phyloP scores from a whole-genome alignment of 2,797 vertebrate species.

The Sitta carolinensis region DNA sequence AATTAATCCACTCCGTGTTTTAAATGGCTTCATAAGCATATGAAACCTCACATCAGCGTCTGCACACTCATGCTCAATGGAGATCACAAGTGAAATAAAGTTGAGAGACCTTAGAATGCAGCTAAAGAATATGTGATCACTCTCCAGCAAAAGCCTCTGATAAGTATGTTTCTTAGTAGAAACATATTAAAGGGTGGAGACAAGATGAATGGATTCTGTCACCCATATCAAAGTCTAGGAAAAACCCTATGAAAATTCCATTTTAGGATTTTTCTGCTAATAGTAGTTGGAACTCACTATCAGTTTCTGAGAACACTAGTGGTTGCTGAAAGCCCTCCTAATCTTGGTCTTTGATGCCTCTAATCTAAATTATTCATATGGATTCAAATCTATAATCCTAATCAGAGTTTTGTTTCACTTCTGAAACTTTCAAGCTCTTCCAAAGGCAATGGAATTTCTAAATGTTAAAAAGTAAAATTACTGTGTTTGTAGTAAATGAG shows the following conservation, averaged over 20 bases:
- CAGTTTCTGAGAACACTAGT: background rate
- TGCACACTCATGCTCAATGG: background rate
- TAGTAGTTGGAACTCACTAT: background rate
- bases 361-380: background rate
- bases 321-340: background rate
- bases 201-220: background rate
- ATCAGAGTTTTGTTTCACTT: background rate
- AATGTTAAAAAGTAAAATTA: background rate
- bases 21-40: background rate
- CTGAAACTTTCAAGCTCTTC: background rate
- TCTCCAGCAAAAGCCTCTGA: background rate
- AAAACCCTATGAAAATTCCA: background rate
- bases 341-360: background rate
- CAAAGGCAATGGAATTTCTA: background rate
- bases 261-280: background rate
- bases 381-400: background rate
- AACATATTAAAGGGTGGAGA: background rate
- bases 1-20: background rate
- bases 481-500: background rate
- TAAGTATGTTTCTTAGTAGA: background rate
- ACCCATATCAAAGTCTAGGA: background rate
- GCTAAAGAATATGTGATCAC: background rate
- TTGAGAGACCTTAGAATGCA: rapidly evolving
- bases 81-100: background rate
- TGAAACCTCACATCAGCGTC: background rate